Base-by-base conservation (phyloP, 1,140 invertebrate species). In the Drosophila punjabiensis region DNA sequence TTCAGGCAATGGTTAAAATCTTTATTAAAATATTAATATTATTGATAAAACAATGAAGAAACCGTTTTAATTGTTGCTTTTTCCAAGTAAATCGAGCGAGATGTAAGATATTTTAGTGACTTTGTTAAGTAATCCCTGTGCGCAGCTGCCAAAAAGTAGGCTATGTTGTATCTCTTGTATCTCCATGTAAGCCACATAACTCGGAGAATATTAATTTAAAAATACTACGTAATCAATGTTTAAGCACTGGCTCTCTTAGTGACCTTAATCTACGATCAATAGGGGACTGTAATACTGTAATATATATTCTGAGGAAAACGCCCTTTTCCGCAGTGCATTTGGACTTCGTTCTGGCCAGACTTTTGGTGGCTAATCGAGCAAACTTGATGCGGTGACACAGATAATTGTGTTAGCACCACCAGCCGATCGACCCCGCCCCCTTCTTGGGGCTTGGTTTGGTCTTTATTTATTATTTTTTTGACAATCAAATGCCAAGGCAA, bases 321-420 rank as follows among this genome's bases (percentile, higher is more conserved):
- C 14, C 18, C 18, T 35, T 70, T 70, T n/a, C 20, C 30, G 11
- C 37, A 68, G 68, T 71, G 68, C 68, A 55, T 66, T 70, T 52
- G 4, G 1, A n/a, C 20, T 71, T 58, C 10, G 18, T 35, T 68
- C 60, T 75, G 59, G 71, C 56, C 76, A 60, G 30, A 62, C 5
- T 70, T 65, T 67, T 52, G 65, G 69, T 74, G 77, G 63, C 70
- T 62, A 52, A 59, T 75, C 69, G 52, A 76, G 61, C 39, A 62
- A 47, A 62, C 43, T 11, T 32, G 60, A 74, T 33, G 52, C 52
- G 30, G 53, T 79, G 77, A 79, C 73, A 81, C 65, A 81, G 73
- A 81, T 81, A 81, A 81, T 81, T 81, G 65, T 81, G 65, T 76
- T 81, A 81, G 60, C 71, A 70, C 64, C 65, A 50, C 24, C n/a